Base-by-base conservation (phyloP, 2,113 vertebrate genomes). In the Hemicordylus capensis region DNA sequence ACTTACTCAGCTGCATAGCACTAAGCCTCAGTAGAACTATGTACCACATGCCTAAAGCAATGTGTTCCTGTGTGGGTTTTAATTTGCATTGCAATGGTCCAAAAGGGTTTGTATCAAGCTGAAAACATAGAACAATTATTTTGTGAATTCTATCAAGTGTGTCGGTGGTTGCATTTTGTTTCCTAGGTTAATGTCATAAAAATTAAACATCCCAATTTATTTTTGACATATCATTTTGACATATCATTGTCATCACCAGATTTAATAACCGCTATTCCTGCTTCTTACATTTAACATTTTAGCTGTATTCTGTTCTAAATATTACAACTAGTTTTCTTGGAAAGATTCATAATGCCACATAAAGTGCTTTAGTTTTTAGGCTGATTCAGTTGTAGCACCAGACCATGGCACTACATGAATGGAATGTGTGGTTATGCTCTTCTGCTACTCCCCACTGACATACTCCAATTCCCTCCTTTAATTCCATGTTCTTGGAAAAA, bases 101-200 rank as follows among this genome's bases (percentile, higher is more conserved):
- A 31, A 15, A 58, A 44, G 22, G n/a, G n/a, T 28, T 66, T 58
- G 8, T 56, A 44, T 67, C 24, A 80, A 74, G 26, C 56, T 61
- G n/a, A 4, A 39, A 64, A 56, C 46, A 74, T 12, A 31, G 34
- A 28, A 42, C 11, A 63, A 31, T 31, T 82, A 82, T 75, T 61
- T 70, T 58, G 42, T 37, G 20, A 83, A 31, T 34, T 74, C 24
- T 39, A n/a, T 34, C 59, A 14, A 75, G 54, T 12, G 14, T 54
- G 26, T 66, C 34, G n/a, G 56, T 56, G 34, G 5, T 78, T n/a
- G n/a, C 11, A 15, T 63, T 54, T 64, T 22, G 80, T 61, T 54
- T 66, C 11, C 26, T 69, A 78, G 74, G 51, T 70, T 70, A 74
- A 61, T 63, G 58, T 74, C 81, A 83, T 31, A 63, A 74, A 79